A percentile compares a stretch with the other conserved stretches of the same genome.
Evolutionary conservation across 37 sponge, comb jelly and placozoan species (phyloP).

Genomic region (Theonella swinhoei): DNA sequence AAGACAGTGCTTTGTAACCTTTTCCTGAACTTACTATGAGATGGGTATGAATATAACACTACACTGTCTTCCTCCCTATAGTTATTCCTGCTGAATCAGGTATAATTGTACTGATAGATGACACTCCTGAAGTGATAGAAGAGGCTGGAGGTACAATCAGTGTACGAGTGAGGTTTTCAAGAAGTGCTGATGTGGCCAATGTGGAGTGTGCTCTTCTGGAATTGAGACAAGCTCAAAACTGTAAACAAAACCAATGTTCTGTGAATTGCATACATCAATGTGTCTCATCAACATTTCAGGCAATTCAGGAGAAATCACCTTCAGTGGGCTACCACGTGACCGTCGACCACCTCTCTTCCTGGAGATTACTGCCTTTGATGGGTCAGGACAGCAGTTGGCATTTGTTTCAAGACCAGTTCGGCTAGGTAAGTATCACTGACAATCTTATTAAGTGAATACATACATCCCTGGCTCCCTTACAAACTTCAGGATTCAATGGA

Average conservation of each 20-base stretch:
- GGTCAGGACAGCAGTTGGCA: not conserved
- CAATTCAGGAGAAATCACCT: not conserved
- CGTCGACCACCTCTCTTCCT: not conserved
- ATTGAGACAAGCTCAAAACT: not conserved
- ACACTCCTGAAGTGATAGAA: conserved; percentile 7
- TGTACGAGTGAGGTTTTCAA: conserved; percentile 13
- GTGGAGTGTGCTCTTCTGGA: not conserved
- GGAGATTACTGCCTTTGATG: not conserved
- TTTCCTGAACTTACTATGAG: not conserved
- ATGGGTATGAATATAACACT: not conserved
- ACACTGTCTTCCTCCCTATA: not conserved
- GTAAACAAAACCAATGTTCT: not conserved
- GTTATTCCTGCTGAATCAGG: not conserved
- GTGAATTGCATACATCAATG: not conserved
- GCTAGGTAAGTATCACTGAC: conserved; percentile 1
- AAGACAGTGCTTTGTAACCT: not conserved
- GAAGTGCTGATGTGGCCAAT: conserved; percentile 1
- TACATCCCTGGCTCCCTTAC: too few species aligned
- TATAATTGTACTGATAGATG: conserved; percentile 19
- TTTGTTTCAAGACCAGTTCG: conserved; percentile 31
- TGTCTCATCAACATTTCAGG: not conserved
- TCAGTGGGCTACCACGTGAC: not conserved
- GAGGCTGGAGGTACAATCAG: not conserved
- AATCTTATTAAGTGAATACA: not conserved
- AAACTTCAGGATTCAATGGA: conserved; percentile 15